Evolutionary conservation across 23 tunicate species (phyloP).

Genomic region (Diplosoma virens): DNA sequence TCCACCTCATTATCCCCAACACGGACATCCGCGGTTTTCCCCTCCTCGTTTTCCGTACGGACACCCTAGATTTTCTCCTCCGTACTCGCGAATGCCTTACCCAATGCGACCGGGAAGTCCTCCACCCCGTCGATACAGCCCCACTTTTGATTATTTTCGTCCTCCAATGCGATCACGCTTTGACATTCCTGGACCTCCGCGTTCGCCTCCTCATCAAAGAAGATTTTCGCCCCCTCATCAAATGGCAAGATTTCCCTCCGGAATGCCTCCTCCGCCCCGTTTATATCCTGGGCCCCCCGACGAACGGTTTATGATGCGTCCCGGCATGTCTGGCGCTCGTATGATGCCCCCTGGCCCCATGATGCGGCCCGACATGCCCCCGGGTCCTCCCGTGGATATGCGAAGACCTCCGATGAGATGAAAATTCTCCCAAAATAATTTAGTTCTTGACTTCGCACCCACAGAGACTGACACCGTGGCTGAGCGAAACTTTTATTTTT

Average conservation of each 20-base stretch:
- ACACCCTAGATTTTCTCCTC: constrained; percentile 38
- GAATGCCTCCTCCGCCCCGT: constrained; percentile 34
- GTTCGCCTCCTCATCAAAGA: constrained; percentile 46
- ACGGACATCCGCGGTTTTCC: constrained; percentile 34
- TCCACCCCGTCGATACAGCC: constrained; percentile 48
- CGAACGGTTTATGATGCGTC: constrained; percentile 26
- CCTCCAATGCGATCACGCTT: constrained; percentile 27
- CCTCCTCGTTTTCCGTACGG: constrained; percentile 33
- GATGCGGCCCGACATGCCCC: constrained; percentile 23
- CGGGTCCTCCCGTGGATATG: constrained; percentile 20
- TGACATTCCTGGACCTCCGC: constrained; percentile 25
- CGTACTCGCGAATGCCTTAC: constrained; percentile 30
- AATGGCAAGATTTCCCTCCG: constrained; percentile 16
- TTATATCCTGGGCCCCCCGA: constrained; percentile 29
- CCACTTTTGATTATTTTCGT: constrained; percentile 31
- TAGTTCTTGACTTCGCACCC: background rate
- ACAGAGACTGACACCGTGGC: too few species aligned
- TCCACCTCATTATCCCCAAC: constrained; percentile 33
- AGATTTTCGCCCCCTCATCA: constrained; percentile 44
- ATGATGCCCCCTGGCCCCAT: constrained; percentile 8
- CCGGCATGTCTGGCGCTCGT: background rate
- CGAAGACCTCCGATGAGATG: constrained; percentile 30
- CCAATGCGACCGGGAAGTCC: constrained; percentile 38
- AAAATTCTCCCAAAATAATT: background rate
- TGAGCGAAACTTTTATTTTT: too few species aligned